Evolutionary conservation across 2,888 invertebrate species (phyloP).

Genomic region (Orgyia antiqua): DNA sequence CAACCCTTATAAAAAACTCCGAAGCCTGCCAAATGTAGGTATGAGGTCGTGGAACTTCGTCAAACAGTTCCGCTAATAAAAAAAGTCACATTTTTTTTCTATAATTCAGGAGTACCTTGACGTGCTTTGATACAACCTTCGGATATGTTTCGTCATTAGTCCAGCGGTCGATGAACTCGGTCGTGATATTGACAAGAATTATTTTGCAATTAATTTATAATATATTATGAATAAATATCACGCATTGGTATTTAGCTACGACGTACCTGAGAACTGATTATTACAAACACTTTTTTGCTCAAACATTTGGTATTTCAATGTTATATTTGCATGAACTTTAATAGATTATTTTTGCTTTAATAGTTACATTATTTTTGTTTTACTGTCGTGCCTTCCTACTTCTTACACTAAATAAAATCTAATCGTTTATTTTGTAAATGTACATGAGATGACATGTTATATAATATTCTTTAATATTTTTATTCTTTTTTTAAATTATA

Average conservation of each 20-base stretch:
- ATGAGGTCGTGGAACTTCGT: constrained; percentile 43
- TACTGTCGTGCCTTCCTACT: neutral
- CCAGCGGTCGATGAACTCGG: constrained; percentile 51
- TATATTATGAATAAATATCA: constrained; percentile 27
- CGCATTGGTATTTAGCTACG: constrained; percentile 11
- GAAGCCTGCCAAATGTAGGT: constrained; percentile 24
- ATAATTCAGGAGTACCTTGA: constrained; percentile 46
- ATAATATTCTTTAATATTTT: no score
- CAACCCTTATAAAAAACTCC: constrained; percentile 25
- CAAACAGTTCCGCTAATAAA: constrained; percentile 42
- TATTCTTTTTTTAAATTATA: no score
- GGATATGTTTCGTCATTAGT: constrained; percentile 49
- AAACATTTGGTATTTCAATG: constrained; percentile 15
- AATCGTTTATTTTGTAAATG: no score
- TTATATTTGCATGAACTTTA: constrained; percentile 16
- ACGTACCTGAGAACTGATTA: constrained; percentile 9
- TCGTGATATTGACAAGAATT: constrained; percentile 29
- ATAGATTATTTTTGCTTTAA: constrained; percentile 6
- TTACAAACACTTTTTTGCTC: constrained; percentile 37
- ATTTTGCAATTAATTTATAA: constrained; percentile 31
- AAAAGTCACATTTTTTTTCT: constrained; percentile 34
- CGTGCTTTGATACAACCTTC: constrained; percentile 56
- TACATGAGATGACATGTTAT: no score
- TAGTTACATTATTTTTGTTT: neutral
- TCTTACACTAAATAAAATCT: no score